A percentile compares a stretch with the other conserved stretches of the same genome.
Conservation (phyloP, 2,113 vertebrate genomes). For the Prolemur simus region DNA sequence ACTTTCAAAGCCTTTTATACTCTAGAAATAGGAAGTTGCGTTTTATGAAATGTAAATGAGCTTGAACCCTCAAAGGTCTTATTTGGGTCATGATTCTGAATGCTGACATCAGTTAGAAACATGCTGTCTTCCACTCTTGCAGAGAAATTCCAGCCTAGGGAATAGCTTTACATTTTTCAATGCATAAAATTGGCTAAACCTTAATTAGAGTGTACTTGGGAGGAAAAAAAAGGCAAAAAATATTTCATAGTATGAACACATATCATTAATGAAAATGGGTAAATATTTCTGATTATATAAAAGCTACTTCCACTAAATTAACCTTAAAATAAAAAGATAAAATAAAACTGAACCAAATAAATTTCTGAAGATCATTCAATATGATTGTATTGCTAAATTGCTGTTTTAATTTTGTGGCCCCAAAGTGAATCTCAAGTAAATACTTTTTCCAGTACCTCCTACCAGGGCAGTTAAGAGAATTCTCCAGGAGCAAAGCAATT, state of each 20-base stretch:
- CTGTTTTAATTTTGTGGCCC: slow-evolving; percentile 13
- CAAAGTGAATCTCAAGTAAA: slow-evolving; percentile 5
- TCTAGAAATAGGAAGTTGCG: slow-evolving; percentile 66
- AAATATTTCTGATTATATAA: slow-evolving; percentile 44
- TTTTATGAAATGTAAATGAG: slow-evolving; percentile 71
- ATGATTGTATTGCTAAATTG: background rate
- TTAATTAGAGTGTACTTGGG: slow-evolving; percentile 1
- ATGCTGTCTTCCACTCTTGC: background rate
- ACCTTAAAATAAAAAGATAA: slow-evolving; percentile 8
- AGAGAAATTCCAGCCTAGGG: background rate
- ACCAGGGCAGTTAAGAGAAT: background rate
- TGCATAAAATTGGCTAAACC: background rate
- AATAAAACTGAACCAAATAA: background rate
- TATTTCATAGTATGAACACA: background rate
- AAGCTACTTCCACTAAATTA: slow-evolving; percentile 2
- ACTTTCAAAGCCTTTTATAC: slow-evolving; percentile 63
- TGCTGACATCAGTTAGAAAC: slow-evolving; percentile 39
- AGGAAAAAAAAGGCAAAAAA: background rate
- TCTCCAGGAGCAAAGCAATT: slow-evolving; percentile 16
- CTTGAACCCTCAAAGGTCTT: slow-evolving; percentile 47
- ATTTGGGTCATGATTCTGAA: slow-evolving; percentile 59
- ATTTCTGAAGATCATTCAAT: background rate
- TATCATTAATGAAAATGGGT: background rate
- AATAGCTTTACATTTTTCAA: slow-evolving; percentile 32
- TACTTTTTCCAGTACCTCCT: background rate